A percentile compares a stretch with the other conserved stretches of the same genome.
phyloP scores from a whole-genome alignment of 2,797 vertebrate species.

The Bryconaethiops microstoma region DNA sequence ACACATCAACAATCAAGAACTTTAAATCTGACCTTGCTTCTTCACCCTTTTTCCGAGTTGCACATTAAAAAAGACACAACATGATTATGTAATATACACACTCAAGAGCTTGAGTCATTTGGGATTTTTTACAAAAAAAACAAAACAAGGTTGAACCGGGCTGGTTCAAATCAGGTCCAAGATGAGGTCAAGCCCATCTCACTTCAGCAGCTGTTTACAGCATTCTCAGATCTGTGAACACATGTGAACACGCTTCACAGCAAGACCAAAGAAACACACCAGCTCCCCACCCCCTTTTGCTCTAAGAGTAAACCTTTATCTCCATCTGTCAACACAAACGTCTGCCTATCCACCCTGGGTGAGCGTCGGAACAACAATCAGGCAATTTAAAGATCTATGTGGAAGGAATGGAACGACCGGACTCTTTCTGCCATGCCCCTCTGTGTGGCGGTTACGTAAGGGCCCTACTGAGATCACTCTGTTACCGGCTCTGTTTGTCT shows the following conservation, averaged over 20 bases:
- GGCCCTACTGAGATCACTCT: constrained; percentile 18
- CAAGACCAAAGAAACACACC: neutral
- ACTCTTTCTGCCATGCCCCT: neutral
- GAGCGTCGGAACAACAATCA: constrained; percentile 14
- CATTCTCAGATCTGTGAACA: neutral
- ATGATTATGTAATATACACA: neutral
- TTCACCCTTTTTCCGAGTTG: neutral
- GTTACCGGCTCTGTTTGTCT: constrained; percentile 34
- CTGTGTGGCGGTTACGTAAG: constrained; percentile 16
- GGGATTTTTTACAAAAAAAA: neutral
- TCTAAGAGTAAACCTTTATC: neutral
- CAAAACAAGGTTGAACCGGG: neutral
- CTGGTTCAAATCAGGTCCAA: neutral
- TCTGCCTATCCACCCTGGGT: constrained; percentile 4
- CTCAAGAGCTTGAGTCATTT: neutral
- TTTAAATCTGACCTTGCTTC: neutral
- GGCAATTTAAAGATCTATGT: constrained; percentile 11
- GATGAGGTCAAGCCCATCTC: neutral
- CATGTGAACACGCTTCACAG: neutral
- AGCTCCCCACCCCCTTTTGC: too few relatives aligned
- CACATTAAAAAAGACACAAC: neutral
- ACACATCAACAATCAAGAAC: neutral
- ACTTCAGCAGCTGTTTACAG: neutral
- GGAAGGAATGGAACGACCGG: constrained; percentile 17
- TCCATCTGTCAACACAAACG: constrained; percentile 19